Evolutionary conservation across 35 echinoderm and acorn worm genomes (phyloP), one percentile per base, ranked within the genome.

Genomic region (Anneissia japonica): DNA sequence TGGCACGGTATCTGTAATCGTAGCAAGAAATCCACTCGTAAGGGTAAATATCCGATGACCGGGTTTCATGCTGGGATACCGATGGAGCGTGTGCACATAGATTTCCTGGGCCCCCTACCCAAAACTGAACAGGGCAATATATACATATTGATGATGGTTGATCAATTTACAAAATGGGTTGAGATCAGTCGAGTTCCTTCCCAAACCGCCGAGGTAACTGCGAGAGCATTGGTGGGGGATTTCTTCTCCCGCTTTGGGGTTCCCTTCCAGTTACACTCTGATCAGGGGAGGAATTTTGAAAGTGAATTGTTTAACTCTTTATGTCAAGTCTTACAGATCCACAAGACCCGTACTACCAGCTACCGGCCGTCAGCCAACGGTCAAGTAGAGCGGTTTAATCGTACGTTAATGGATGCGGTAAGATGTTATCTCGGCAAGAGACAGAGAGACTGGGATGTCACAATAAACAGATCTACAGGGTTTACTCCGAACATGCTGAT

Each of bases 201-300:
- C 28, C 79, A 87, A 34, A 64, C 83, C 28, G 79, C 84, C 46
- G 46, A 34, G 17, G 43, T 34, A 0, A 33, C 76, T 30, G 77
- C 76, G 1, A 34, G 46, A 26, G 39, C 30, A 32, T 17, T 23
- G 31, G 38, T 84, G 26, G n/a, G 35, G 30, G 46, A 46, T 32
- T 86, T 86, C 74, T 77, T 86, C 79, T 32, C 84, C 16, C 56
- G 84, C 6, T 77, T 86, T 77, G 84, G 84, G 12, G 23, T 80
- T 12, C 84, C 84, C 21, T 35, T 19, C 4, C 84, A 91, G 19
- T 35, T 91, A 12, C 74, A 77, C 39, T 41, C 89, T 16, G 83
- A 91, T 82, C 83, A 91, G 35, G 89, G 89, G 28, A 72, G 89
- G 51, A 86, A 91, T 40, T 91, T 87, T 75, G 89, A 91, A 31